Percentiles rank a stretch among this genome's conserved stretches.
phyloP scores from a whole-genome alignment of 2,888 invertebrate genomes.

The Xestia c-nigrum region DNA sequence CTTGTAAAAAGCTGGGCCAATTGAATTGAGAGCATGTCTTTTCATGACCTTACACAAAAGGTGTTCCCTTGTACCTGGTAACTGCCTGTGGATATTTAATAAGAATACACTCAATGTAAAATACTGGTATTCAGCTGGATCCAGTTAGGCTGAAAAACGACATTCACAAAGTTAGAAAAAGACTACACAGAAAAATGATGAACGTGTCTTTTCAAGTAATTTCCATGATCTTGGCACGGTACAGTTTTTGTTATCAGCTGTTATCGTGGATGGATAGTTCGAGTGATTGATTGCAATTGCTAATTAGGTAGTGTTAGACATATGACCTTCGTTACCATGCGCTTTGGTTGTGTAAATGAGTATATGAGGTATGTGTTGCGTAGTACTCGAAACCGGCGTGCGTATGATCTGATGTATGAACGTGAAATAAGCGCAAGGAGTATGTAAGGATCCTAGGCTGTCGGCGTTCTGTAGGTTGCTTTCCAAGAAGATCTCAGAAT shows the following conservation, averaged over 20 bases:
- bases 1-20: not conserved
- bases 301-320: conserved; percentile 13
- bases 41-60: not conserved
- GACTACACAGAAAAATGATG: not conserved
- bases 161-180: not conserved
- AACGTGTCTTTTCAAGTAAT: conserved; percentile 2
- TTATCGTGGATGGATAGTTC: conserved; percentile 27
- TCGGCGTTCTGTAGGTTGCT: not conserved
- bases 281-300: conserved; percentile 35
- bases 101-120: not conserved
- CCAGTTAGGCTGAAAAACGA: not conserved
- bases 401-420: not conserved
- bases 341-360: not conserved
- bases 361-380: not conserved
- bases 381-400: not conserved
- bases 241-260: conserved; percentile 25
- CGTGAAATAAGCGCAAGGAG: not conserved
- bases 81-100: not conserved
- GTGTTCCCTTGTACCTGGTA: not conserved
- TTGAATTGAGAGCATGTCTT: conserved; percentile 2
- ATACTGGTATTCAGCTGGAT: not conserved
- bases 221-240: conserved; percentile 18
- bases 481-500: no score
- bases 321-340: not conserved
- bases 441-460: not conserved